Base-by-base conservation (phyloP, 2,888 invertebrate genomes). In the Neria commutata region DNA sequence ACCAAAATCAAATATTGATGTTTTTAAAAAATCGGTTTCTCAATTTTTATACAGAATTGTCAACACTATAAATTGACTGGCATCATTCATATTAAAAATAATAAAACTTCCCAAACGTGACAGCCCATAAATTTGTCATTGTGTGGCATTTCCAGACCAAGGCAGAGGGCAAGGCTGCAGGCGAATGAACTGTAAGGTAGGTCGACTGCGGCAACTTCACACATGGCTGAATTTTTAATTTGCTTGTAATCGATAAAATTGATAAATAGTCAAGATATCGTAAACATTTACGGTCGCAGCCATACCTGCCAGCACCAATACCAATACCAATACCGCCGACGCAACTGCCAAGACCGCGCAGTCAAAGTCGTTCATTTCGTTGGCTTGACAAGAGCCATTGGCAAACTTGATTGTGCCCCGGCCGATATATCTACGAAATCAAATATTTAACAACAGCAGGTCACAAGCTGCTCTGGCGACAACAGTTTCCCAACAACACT, bases 261-360 rank as follows among this genome's bases (percentile, higher is more conserved):
- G 66, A 67, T 67, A 55, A 67, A 68, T 66, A 42, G 17, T 17
- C 42, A 21, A 4, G 19, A 42, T 42, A 21, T 42, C 14, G 42
- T 17, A n/a, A 19, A 42, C 21, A 42, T 42, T 42, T 42, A 42
- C 42, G 23, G 47, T 14, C 47, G 25, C n/a, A 47, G 17, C 26
- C 70, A 70, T 72, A 72, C 69, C 72, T 72, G 72, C 67, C 72
- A 70, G 60, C 64, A 16, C 24, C 5, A 14, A 40, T 4, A 40
- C 16, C 14, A 4, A 4, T 14, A 40, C 8, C 40, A 17, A n/a
- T n/a, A n/a, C n/a, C n/a, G n/a, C n/a, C n/a, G n/a, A n/a, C n/a
- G n/a, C n/a, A n/a, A n/a, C n/a, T 54, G 23, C 2, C 51, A 23
- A 37, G 37, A 14, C 25, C 17, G 17, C 16, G 29, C n/a, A n/a